Conservation (phyloP, 2,797 vertebrate species). For the Poecilia wingei region DNA sequence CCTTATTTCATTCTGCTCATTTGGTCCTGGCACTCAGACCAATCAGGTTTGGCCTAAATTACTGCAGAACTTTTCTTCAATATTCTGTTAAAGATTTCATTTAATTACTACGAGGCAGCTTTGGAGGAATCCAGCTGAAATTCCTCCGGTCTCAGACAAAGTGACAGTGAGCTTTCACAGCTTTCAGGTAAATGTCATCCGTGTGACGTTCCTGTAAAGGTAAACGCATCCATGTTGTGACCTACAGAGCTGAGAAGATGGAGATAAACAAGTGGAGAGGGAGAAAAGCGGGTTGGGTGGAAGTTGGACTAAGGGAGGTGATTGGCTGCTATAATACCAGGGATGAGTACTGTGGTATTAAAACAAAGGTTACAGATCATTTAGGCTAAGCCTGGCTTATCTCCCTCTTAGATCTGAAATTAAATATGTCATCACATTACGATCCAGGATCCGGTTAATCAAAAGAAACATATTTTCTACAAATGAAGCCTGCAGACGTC, state of each 20-base stretch:
- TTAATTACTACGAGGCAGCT: constrained; percentile 68
- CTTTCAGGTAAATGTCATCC: constrained; percentile 40
- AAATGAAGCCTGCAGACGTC: constrained; percentile 55
- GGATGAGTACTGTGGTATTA: constrained; percentile 66
- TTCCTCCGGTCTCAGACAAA: constrained; percentile 25
- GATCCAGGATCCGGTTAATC: constrained; percentile 68
- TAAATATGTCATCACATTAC: constrained; percentile 73
- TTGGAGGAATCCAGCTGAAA: constrained; percentile 34
- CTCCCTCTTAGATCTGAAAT: constrained; percentile 67
- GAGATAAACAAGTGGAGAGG: background rate
- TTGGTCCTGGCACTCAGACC: constrained; percentile 61
- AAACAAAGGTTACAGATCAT: constrained; percentile 76
- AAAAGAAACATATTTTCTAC: constrained; percentile 67
- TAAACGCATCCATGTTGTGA: constrained; percentile 43
- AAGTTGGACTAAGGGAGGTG: constrained; percentile 33
- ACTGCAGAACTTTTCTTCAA: constrained; percentile 68
- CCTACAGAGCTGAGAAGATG: constrained; percentile 37
- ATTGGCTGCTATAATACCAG: constrained; percentile 68
- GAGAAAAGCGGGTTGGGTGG: constrained; percentile 11
- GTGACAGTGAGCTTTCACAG: constrained; percentile 8
- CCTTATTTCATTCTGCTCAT: constrained; percentile 79
- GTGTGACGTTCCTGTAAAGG: constrained; percentile 25
- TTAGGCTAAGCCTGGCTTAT: constrained; percentile 71
- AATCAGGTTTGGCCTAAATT: constrained; percentile 76
- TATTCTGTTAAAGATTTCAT: constrained; percentile 78